These are phyloP conservation scores for Caenorhabditis doughertyi DNA, from an alignment of 2,888 invertebrate genomes.

Conservation along the genomic window DNA sequence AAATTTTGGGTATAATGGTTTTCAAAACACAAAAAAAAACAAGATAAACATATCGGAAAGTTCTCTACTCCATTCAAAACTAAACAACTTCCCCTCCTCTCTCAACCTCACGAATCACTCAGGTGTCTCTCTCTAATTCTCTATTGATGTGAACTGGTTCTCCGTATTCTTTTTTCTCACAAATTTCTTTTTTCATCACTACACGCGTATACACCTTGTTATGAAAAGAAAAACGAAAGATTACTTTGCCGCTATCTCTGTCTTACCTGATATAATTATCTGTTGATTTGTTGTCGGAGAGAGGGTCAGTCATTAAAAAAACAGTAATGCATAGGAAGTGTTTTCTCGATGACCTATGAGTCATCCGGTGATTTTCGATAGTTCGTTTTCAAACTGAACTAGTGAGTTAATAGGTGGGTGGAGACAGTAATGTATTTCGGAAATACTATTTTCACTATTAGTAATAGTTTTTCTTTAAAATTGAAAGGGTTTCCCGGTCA, in stretches of 20 bases:
- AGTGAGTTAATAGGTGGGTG: too few relatives aligned
- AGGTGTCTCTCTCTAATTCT: conserved; percentile 32
- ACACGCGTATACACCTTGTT: not conserved
- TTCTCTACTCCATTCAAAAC: not conserved
- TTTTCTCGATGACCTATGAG: not conserved
- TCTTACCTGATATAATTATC: not conserved
- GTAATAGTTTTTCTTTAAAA: too few relatives aligned
- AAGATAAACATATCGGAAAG: too few relatives aligned
- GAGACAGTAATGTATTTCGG: too few relatives aligned
- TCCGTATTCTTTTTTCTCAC: not conserved
- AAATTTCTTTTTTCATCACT: not conserved
- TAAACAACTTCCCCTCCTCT: not conserved
- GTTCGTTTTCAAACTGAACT: too few relatives aligned
- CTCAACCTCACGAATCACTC: conserved; percentile 14
- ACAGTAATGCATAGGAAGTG: not conserved
- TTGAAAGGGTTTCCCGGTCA: too few relatives aligned
- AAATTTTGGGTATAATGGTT: too few relatives aligned
- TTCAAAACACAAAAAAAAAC: too few relatives aligned
- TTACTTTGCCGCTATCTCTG: too few relatives aligned
- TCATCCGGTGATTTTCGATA: too few relatives aligned
- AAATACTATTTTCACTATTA: too few relatives aligned
- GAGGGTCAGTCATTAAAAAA: not conserved
- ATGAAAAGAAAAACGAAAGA: not conserved
- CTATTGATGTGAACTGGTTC: conserved; percentile 5
- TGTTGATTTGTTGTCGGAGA: not conserved